phyloP scores from a whole-genome alignment of 92 coral and sea anemone genomes.

The Siderastrea radians region DNA sequence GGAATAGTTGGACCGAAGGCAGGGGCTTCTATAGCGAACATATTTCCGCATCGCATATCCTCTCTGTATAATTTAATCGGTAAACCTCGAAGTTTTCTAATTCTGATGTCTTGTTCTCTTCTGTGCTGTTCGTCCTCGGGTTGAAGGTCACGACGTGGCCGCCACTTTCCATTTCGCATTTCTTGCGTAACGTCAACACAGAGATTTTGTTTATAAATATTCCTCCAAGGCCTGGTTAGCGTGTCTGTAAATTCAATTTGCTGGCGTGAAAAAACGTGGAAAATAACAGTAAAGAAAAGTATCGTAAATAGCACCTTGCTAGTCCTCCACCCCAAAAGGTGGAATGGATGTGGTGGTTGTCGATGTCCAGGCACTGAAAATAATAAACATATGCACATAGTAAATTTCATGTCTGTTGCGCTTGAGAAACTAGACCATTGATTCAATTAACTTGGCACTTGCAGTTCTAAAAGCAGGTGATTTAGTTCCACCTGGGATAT shows the following conservation, averaged over 20 bases:
- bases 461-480: too few relatives aligned
- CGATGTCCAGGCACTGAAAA: slow-evolving; percentile 4
- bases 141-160: slow-evolving; percentile 31
- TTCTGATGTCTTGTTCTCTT: slow-evolving; percentile 17
- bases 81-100: slow-evolving; percentile 64
- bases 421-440: too few relatives aligned
- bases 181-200: slow-evolving; percentile 43
- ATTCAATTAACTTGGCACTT: too few relatives aligned
- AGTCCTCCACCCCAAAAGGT: neutral
- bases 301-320: neutral
- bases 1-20: slow-evolving; percentile 54
- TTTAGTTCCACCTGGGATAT: too few relatives aligned
- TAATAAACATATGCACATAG: too few relatives aligned
- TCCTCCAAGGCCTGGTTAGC: neutral
- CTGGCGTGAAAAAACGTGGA: neutral
- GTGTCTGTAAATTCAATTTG: neutral
- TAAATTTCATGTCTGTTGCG: too few relatives aligned
- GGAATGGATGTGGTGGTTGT: neutral
- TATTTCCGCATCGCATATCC: slow-evolving; percentile 68
- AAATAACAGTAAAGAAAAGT: neutral
- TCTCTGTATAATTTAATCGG: slow-evolving; percentile 51
- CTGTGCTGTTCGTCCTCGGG: slow-evolving; percentile 32
- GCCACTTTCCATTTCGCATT: slow-evolving; percentile 69
- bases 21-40: slow-evolving; percentile 45
- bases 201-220: neutral